Evolutionary conservation across 2,113 vertebrate genomes (phyloP).

Genomic region (Meleagris gallopavo): DNA sequence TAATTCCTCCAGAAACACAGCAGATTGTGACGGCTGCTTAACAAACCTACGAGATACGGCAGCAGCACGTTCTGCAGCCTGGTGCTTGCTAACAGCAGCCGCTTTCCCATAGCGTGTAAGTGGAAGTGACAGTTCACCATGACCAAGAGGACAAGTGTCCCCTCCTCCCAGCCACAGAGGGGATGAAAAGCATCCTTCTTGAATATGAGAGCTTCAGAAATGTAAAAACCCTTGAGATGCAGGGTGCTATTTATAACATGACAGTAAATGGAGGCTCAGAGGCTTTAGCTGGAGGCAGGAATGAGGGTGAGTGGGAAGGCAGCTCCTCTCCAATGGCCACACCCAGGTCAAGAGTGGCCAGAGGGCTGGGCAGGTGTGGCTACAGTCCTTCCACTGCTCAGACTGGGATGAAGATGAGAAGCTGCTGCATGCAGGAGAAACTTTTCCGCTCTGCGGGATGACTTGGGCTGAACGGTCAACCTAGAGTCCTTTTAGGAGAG

Average conservation of each 20-base stretch:
- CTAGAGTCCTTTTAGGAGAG: neutral
- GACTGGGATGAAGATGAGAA: neutral
- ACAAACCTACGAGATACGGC: neutral
- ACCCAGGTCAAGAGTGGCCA: neutral
- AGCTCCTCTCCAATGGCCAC: fast-evolving
- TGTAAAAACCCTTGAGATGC: neutral
- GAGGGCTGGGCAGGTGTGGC: neutral
- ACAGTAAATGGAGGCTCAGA: neutral
- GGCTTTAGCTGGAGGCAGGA: neutral
- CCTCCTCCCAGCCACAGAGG: neutral
- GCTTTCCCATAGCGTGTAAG: fast-evolving
- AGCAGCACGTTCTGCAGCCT: neutral
- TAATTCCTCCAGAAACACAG: neutral
- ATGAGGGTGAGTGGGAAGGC: fast-evolving
- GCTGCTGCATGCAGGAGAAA: neutral
- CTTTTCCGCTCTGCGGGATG: neutral
- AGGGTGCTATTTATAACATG: neutral
- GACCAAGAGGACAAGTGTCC: neutral
- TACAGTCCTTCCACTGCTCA: neutral
- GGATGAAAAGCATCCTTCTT: neutral
- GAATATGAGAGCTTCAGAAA: neutral
- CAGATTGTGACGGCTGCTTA: neutral
- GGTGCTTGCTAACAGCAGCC: fast-evolving
- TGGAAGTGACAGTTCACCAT: neutral
- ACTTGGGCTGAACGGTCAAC: neutral